These are phyloP conservation scores for Tribolium castaneum DNA, from an alignment of 1,140 invertebrate species.

Conservation along the genomic window DNA sequence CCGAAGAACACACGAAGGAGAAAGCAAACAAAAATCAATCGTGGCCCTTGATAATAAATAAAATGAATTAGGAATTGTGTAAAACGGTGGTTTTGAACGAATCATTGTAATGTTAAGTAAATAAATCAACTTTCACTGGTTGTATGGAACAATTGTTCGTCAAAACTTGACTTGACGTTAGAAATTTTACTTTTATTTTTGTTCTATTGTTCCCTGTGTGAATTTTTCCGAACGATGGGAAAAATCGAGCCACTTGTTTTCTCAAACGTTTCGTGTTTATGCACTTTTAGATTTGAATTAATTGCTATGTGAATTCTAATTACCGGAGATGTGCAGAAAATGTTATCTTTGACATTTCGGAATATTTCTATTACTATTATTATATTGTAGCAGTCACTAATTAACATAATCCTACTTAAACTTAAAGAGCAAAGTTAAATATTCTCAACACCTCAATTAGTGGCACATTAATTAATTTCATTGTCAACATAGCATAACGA, in stretches of 20 bases:
- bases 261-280: constrained; percentile 25
- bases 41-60: not conserved
- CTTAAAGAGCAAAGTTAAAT: not conserved
- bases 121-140: constrained; percentile 29
- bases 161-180: not conserved
- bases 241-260: constrained; percentile 18
- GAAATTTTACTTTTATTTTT: constrained; percentile 35
- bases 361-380: not conserved
- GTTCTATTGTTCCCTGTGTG: constrained; percentile 20
- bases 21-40: constrained; percentile 28
- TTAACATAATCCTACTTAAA: not conserved
- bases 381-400: not conserved
- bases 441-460: no score
- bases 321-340: not conserved
- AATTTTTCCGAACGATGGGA: constrained; percentile 28
- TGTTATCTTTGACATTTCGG: not conserved
- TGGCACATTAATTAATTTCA: no score
- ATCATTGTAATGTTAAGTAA: constrained; percentile 16
- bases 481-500: no score
- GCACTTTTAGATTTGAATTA: constrained; percentile 23
- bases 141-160: constrained; percentile 35
- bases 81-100: not conserved
- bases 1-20: not conserved
- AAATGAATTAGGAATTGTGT: no score
- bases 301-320: constrained; percentile 14